A percentile compares a stretch with the other conserved stretches of the same genome.
Evolutionary conservation across 2,113 vertebrate species (phyloP).

Genomic region (Cheirogaleus medius): DNA sequence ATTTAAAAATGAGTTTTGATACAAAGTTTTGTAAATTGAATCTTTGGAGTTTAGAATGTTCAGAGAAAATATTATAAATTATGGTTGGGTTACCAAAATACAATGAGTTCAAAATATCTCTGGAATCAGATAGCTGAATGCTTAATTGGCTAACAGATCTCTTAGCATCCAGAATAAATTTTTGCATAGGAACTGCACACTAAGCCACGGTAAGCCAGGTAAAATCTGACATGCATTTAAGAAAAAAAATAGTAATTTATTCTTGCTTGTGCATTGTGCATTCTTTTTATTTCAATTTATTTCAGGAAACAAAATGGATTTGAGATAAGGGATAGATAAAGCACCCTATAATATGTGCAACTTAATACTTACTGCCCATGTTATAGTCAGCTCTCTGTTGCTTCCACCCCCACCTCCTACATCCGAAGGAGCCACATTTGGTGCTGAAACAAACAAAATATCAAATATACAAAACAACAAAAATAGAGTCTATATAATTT

Average conservation of each 20-base stretch:
- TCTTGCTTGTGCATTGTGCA: background rate
- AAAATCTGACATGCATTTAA: background rate
- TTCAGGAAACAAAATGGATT: background rate
- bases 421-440: slow-evolving; percentile 96
- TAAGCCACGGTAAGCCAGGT: background rate
- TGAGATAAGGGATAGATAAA: background rate
- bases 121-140: background rate
- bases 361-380: slow-evolving; percentile 92
- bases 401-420: slow-evolving; percentile 94
- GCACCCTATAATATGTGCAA: fast-evolving
- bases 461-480: background rate
- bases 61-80: background rate
- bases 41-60: background rate
- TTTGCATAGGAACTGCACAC: background rate
- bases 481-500: background rate
- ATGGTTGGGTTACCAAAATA: background rate
- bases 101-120: background rate
- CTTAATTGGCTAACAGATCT: background rate
- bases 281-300: background rate
- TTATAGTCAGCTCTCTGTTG: slow-evolving; percentile 95
- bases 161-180: background rate
- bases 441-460: slow-evolving; percentile 88
- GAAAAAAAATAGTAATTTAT: background rate
- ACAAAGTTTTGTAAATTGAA: background rate
- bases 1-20: background rate